A percentile compares a stretch with the other conserved stretches of the same genome.
Conservation (phyloP, 2,113 vertebrate genomes). For the Glaucomys volans region DNA sequence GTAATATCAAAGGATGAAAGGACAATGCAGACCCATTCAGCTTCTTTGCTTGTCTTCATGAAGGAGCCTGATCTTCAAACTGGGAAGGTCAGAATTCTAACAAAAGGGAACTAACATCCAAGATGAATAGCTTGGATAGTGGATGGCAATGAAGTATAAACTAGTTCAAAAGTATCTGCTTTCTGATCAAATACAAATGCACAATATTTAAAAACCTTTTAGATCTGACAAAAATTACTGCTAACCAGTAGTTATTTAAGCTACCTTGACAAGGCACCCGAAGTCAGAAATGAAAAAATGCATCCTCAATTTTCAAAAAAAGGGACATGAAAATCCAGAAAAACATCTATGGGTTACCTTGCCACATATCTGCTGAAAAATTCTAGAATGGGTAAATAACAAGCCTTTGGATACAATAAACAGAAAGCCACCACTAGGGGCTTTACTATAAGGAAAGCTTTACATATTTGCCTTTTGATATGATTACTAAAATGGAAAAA, state of each 20-base stretch:
- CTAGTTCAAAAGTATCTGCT: conserved; percentile 49
- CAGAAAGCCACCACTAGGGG: neutral
- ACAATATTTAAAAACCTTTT: conserved; percentile 30
- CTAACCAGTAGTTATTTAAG: conserved; percentile 12
- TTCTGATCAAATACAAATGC: conserved; percentile 33
- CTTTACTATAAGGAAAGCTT: conserved; percentile 30
- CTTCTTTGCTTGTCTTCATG: conserved; percentile 9
- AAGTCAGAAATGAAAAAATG: conserved; percentile 46
- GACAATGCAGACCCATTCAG: conserved; percentile 31
- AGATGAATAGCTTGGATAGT: neutral
- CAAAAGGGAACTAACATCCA: conserved; percentile 5
- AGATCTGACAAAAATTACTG: conserved; percentile 22
- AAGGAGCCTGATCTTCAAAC: neutral
- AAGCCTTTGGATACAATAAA: neutral
- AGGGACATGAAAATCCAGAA: neutral
- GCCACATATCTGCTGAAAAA: neutral
- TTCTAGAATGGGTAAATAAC: neutral
- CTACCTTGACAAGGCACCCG: conserved; percentile 40
- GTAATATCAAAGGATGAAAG: neutral
- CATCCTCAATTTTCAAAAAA: conserved; percentile 27
- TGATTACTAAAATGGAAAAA: conserved; percentile 38
- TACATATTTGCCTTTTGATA: neutral
- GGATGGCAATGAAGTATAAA: neutral
- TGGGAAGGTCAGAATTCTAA: neutral
- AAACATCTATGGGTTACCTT: neutral